Conservation (phyloP, 2,113 vertebrate species). For the Salvelinus alpinus region DNA sequence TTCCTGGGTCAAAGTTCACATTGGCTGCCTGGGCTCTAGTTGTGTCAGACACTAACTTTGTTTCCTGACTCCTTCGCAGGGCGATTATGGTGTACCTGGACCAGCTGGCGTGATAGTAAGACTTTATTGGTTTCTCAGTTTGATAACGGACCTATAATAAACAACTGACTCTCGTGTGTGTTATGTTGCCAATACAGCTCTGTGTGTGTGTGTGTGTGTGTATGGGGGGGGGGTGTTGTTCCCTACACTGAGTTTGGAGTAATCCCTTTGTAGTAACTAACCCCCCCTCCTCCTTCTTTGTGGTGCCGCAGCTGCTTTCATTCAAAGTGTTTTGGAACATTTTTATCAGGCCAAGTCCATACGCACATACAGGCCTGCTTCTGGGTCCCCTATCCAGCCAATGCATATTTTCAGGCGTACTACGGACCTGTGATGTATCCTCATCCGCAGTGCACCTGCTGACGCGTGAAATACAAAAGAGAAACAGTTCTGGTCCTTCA, state of each 20-base stretch:
- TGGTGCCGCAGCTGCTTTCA: conserved; percentile 36
- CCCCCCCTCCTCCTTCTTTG: background rate
- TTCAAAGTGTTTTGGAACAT: conserved; percentile 43
- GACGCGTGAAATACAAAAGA: background rate
- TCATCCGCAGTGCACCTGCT: conserved; percentile 31
- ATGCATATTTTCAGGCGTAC: conserved; percentile 17
- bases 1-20: conserved; percentile 17
- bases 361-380: conserved; percentile 6
- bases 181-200: background rate
- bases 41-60: background rate
- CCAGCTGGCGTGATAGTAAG: conserved; percentile 79
- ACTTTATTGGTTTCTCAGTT: background rate
- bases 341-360: conserved; percentile 9
- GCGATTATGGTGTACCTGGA: conserved; percentile 79
- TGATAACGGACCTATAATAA: no score
- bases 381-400: background rate
- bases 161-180: conserved; percentile 1
- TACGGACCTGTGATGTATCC: conserved; percentile 15
- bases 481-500: conserved; percentile 1
- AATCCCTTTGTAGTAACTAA: background rate
- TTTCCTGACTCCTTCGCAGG: conserved; percentile 71
- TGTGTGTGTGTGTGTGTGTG: background rate
- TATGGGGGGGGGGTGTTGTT: no score
- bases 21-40: background rate
- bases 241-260: background rate